Conservation (phyloP, 2,113 vertebrate species). For the Montifringilla adamsi region DNA sequence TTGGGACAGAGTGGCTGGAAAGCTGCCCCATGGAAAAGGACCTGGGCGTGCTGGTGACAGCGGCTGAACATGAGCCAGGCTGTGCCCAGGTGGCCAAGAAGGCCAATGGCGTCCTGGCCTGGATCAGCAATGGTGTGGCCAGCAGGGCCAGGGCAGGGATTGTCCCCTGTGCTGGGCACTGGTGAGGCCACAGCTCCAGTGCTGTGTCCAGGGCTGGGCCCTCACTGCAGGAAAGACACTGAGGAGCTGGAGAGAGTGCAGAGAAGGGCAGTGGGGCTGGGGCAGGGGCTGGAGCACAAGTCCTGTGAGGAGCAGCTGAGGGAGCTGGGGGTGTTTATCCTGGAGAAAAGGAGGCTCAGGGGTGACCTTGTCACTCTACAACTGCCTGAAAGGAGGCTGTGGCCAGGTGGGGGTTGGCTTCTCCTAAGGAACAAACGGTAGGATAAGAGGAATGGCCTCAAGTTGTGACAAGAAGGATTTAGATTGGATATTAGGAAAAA, state of each 20-base stretch:
- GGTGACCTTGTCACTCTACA: rapidly evolving
- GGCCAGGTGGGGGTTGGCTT: not conserved
- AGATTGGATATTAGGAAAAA: not conserved
- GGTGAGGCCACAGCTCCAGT: not conserved
- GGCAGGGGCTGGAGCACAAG: not conserved
- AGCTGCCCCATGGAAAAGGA: rapidly evolving
- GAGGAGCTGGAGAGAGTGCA: not conserved
- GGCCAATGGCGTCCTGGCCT: not conserved
- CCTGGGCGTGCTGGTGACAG: not conserved
- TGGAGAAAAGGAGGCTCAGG: not conserved
- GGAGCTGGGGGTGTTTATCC: not conserved
- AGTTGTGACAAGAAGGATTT: not conserved
- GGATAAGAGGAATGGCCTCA: not conserved
- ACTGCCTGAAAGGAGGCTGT: rapidly evolving
- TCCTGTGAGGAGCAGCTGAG: not conserved
- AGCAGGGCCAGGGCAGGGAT: not conserved
- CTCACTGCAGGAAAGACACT: not conserved
- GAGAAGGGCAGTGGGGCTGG: not conserved
- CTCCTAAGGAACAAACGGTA: not conserved
- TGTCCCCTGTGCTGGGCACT: not conserved
- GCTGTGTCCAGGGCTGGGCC: not conserved
- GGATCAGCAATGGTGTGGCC: not conserved
- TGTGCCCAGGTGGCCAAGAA: not conserved
- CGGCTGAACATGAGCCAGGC: not conserved
- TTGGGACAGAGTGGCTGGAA: not conserved